Base-by-base conservation (phyloP, 2,113 vertebrate genomes). In the Progne subis region DNA sequence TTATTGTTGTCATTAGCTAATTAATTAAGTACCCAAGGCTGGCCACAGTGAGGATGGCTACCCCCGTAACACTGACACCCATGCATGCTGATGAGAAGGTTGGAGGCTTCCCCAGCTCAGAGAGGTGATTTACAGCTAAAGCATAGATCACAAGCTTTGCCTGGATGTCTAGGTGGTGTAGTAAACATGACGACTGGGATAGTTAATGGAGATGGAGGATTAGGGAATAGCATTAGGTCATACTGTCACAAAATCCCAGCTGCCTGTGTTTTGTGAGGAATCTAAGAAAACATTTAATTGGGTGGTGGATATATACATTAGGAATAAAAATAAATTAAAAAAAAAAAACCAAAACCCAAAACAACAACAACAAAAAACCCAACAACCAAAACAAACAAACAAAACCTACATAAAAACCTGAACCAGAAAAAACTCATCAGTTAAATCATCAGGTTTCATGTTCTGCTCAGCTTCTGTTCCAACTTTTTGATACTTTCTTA, bases 371-470 rank as follows among this genome's bases (percentile, higher is more conserved):
- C 37, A 37, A 37, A 37, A 37, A 37, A 37, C 37, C 37, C 37
- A 37, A 37, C 37, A 37, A 37, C 37, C 37, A 7, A 37, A 37
- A 37, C 37, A 37, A 37, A 37, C 37, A 37, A 37, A 37, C 37
- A 37, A 37, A 37, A 37, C 37, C 37, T 37, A 37, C 37, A 37
- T 37, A 37, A 37, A 37, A 37, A 37, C 37, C 37, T 3, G 6
- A 18, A 5, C n/a, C 3, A 24, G 14, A 32, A 52, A 75, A 68
- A 39, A 9, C 2, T 32, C 32, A n/a, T 25, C 6, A 0, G 2
- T 55, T 53, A 39, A 76, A 32, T 52, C 1, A 44, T 37, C 8
- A 43, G 21, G 15, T 84, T 87, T 80, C 18, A 10, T 4, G 3
- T 76, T 90, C 60, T 86, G 65, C 34, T 82, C 18, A 41, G 49